Evolutionary conservation across 2,113 vertebrate species (phyloP).

Genomic region (Scalopus aquaticus): DNA sequence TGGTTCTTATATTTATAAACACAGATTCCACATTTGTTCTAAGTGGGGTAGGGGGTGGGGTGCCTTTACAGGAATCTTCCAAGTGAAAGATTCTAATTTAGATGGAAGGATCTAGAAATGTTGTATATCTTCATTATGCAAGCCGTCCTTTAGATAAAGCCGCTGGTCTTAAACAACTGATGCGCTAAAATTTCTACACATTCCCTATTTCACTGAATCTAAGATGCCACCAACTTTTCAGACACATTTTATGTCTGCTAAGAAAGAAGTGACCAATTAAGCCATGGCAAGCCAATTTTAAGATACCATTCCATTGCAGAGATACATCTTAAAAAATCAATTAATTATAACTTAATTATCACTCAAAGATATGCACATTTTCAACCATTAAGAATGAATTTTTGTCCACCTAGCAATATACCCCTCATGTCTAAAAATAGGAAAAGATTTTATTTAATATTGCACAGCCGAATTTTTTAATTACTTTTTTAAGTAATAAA

Average conservation of each 20-base stretch:
- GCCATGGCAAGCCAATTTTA: slow-evolving; percentile 5
- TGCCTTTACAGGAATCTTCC: neutral
- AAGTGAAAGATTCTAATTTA: slow-evolving; percentile 24
- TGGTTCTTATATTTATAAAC: slow-evolving; percentile 16
- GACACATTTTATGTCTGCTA: neutral
- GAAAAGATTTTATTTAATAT: neutral
- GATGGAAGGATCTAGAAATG: slow-evolving; percentile 17
- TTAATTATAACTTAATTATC: neutral
- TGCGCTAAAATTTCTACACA: neutral
- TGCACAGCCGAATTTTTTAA: too few species aligned
- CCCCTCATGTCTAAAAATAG: neutral
- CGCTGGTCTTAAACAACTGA: slow-evolving; percentile 28
- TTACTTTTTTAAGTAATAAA: neutral
- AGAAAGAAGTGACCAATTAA: slow-evolving; percentile 32
- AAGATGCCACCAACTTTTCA: neutral
- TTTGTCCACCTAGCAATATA: neutral
- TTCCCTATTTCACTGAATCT: neutral
- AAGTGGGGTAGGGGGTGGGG: neutral
- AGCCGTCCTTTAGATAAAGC: neutral
- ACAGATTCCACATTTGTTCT: neutral
- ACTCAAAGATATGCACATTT: neutral
- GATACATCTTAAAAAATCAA: slow-evolving; percentile 28
- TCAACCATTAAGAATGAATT: neutral
- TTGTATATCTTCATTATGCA: neutral
- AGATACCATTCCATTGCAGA: neutral